A percentile compares a stretch with the other conserved stretches of the same genome.
phyloP scores from a whole-genome alignment of 2,113 vertebrate genomes.

The Ciconia maguari region DNA sequence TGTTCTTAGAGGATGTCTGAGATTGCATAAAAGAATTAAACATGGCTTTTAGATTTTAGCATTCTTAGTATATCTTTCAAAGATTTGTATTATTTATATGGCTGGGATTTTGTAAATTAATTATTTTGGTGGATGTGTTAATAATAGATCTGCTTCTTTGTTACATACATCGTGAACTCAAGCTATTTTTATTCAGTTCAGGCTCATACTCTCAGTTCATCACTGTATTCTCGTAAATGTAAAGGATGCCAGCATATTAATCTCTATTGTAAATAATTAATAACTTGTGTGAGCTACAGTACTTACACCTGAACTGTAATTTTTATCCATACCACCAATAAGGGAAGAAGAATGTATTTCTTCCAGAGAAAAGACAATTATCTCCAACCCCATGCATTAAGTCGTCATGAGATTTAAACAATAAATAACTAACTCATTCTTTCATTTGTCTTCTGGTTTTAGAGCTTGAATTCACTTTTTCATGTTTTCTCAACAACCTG shows the following conservation, averaged over 20 bases:
- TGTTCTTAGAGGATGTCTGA: neutral
- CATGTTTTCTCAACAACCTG: neutral
- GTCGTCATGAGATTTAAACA: neutral
- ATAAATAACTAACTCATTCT: neutral
- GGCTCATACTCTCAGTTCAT: neutral
- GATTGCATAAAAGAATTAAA: neutral
- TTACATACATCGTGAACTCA: neutral
- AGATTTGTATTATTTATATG: neutral
- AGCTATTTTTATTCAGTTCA: neutral
- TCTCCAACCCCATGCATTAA: neutral
- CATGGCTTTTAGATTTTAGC: neutral
- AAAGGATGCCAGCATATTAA: slow-evolving; percentile 9
- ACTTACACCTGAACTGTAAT: neutral
- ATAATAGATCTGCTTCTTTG: neutral
- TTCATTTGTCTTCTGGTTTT: neutral
- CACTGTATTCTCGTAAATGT: neutral
- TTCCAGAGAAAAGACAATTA: neutral
- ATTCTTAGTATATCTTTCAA: neutral
- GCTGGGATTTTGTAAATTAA: neutral
- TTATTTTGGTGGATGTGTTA: slow-evolving; percentile 9
- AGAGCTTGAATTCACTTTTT: neutral
- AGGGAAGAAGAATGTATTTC: neutral
- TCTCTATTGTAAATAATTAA: slow-evolving; percentile 32
- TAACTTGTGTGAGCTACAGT: neutral
- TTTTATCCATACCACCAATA: neutral